A percentile compares a stretch with the other conserved stretches of the same genome.
phyloP scores from a whole-genome alignment of 2,888 invertebrate species.

The Agrotis ipsilon region DNA sequence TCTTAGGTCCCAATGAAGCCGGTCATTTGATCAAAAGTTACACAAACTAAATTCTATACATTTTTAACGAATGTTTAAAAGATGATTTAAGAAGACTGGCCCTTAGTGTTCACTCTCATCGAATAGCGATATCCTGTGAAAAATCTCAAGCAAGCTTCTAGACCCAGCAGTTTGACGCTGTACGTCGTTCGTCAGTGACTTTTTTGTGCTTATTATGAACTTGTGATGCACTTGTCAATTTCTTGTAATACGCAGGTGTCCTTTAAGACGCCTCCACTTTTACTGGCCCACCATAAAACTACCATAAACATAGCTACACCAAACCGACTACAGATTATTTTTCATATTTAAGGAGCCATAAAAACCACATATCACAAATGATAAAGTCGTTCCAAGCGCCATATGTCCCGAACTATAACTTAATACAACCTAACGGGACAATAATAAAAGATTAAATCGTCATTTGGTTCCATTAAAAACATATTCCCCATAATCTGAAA shows the following conservation, averaged over 20 bases:
- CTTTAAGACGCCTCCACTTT: constrained; percentile 10
- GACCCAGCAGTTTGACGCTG: background rate
- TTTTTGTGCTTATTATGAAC: background rate
- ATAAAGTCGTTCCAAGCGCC: constrained; percentile 60
- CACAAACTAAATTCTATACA: too few relatives aligned
- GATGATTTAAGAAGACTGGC: too few relatives aligned
- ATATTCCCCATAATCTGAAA: constrained; percentile 67
- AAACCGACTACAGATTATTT: constrained; percentile 41
- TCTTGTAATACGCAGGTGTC: constrained; percentile 1
- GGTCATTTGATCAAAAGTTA: too few relatives aligned
- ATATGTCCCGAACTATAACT: constrained; percentile 54
- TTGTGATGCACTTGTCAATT: background rate
- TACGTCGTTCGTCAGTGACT: background rate
- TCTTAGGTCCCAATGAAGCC: too few relatives aligned
- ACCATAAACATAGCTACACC: constrained; percentile 24
- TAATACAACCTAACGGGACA: constrained; percentile 64
- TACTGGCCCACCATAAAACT: constrained; percentile 25
- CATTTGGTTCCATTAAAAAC: constrained; percentile 73
- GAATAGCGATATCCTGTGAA: background rate
- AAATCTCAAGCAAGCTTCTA: background rate
- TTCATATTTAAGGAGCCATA: constrained; percentile 57
- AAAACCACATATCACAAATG: constrained; percentile 47
- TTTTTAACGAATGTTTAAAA: too few relatives aligned
- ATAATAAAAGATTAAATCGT: constrained; percentile 70
- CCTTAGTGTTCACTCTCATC: too few relatives aligned